Evolutionary conservation across 1,140 invertebrate species (phyloP), one percentile per base, ranked within the genome.

Genomic region (Tribolium castaneum): DNA sequence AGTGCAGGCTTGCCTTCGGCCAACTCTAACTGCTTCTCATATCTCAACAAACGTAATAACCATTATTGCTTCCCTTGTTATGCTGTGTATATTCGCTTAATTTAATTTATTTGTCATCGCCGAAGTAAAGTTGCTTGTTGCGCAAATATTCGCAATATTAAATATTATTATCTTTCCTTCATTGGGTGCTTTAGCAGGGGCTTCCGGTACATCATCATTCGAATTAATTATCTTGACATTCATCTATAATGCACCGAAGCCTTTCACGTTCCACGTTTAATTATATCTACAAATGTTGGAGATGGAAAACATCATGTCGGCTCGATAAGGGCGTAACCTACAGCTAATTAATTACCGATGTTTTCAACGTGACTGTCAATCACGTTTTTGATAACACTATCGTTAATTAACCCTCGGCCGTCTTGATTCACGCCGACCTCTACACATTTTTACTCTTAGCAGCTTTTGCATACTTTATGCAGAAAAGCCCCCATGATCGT

Each of bases 31-130:
- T 70, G 72, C 71, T 75, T 56, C 72, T 70, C 77, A 78, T 75
- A 78, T 78, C 77, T 78, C 72, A 75, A 70, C 77, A 78, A 78
- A 78, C 71, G 77, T 75, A 78, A 78, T 78, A 75, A 78, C 77
- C 77, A 78, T 78, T 78, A 78, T 75, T 78, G 77, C 77, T 72
- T 75, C 72, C 56, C 72, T 71, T 78, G 77, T 74, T 74, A 78
- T 73, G 30, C 71, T 73, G 70, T 73, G 56, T 78, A 78, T 78
- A 74, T 75, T 78, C 77, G 70, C 52, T 75, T 78, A 78, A 78
- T 78, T 75, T 75, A 78, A 78, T 78, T 78, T 78, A 75, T 78
- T 59, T 73, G 77, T 54, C 56, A 70, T 72, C 77, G 72, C 56
- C 56, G 54, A 66, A 78, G 77, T 78, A 71, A 75, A 75, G 72